These are phyloP conservation scores for Andrena chrysosceles DNA, from an alignment of 2,888 invertebrate genomes.

Conservation along the genomic window DNA sequence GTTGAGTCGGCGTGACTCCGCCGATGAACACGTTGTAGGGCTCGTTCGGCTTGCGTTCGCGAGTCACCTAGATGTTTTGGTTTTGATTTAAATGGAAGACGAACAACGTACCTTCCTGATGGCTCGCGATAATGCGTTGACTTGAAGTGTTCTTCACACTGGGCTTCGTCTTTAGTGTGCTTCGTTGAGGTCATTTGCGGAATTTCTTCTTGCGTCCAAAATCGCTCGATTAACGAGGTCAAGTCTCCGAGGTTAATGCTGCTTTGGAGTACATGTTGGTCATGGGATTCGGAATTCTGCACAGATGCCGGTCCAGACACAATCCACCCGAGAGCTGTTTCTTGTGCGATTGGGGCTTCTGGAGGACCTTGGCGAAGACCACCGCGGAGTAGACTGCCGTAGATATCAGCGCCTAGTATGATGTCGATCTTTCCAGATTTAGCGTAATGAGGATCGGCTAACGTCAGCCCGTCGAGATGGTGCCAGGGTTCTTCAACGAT, in stretches of 20 bases:
- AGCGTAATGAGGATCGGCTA: not conserved
- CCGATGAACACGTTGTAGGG: not conserved
- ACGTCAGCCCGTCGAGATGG: not conserved
- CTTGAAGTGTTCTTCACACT: not conserved
- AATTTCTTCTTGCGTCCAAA: not conserved
- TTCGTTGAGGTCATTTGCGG: not conserved
- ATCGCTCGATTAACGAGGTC: not conserved
- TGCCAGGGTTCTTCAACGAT: too few relatives aligned
- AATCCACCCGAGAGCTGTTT: not conserved
- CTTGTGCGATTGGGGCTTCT: not conserved
- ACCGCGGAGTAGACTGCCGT: not conserved
- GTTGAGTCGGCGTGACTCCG: not conserved
- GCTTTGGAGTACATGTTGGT: too few relatives aligned
- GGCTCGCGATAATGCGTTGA: not conserved
- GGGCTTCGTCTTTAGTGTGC: not conserved
- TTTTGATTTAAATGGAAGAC: not conserved
- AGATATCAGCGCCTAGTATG: not conserved
- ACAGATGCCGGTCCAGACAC: not conserved
- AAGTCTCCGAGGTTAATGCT: not conserved
- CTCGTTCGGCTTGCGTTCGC: not conserved
- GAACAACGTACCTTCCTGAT: not conserved
- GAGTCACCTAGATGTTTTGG: not conserved
- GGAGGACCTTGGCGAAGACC: not conserved
- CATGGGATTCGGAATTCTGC: too few relatives aligned
- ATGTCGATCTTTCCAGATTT: not conserved